Base-by-base conservation (phyloP, 2,888 invertebrate species). In the Oscheius onirici region DNA sequence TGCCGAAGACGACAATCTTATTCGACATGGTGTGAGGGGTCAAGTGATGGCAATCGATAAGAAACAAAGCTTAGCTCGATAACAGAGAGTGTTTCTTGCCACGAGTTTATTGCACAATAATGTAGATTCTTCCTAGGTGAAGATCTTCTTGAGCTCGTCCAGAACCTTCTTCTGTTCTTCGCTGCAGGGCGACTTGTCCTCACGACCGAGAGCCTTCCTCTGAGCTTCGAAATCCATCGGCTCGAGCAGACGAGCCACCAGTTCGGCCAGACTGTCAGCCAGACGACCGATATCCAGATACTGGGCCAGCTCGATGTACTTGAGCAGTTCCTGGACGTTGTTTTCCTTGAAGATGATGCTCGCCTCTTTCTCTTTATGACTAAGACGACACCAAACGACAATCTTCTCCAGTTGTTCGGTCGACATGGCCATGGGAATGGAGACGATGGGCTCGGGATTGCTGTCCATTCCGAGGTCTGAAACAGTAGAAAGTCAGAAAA, bases 1-100 rank as follows among this genome's bases (percentile, higher is more conserved):
- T 84, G 54, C 87, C 87, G 55, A 87, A 84, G 44, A 87, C 82
- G 51, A 86, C 78, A 46, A 87, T 72, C 24, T 65, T 65, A 34
- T 66, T 55, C 20, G 51, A n/a, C 49, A 28, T 55, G 15, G n/a
- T 55, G 22, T n/a, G 13, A 3, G 15, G 26, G n/a, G 34, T 34
- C n/a, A 55, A 24, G 11, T 1, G 54, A 24, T 2, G 26, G 46
- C 46, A 34, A 55, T n/a, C 55, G 55, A 55, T 55, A 55, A 55
- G 26, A 22, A 34, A 34, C 34, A 34, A 34, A 34, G 34, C 34
- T 34, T 34, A 34, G 34, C 8, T 34, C 8, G 34, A 34, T 34
- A 34, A 34, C 34, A 34, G 8, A 34, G 34, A 34, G n/a, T n/a
- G n/a, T n/a, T 34, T 34, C 34, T 6, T 34, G 34, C 34, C 34